phyloP scores from a whole-genome alignment of 2,797 vertebrate genomes.

The Acipenser transmontanus region DNA sequence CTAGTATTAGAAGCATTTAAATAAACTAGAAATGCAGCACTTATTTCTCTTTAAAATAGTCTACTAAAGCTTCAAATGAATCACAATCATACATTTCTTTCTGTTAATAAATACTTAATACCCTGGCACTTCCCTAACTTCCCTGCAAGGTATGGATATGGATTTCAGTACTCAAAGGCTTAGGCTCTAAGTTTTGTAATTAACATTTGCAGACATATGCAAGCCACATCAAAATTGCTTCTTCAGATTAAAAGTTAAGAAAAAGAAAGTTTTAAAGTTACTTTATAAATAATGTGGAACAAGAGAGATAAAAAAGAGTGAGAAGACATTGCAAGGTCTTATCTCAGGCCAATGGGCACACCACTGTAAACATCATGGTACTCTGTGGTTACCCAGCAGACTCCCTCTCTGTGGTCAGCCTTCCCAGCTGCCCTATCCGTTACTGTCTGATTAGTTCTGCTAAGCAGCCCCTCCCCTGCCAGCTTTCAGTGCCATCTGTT shows the following conservation, averaged over 20 bases:
- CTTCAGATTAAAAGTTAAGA: background rate
- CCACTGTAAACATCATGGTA: conserved; percentile 94
- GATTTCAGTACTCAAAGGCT: conserved; percentile 21
- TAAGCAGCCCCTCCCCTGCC: conserved; percentile 98
- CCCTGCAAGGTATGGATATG: conserved; percentile 17
- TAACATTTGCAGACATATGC: conserved; percentile 21
- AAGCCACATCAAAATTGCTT: background rate
- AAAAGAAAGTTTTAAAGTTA: background rate
- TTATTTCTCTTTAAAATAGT: too few relatives aligned
- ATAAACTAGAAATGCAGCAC: too few relatives aligned
- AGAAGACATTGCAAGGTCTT: conserved; percentile 85
- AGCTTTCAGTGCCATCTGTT: conserved; percentile 77
- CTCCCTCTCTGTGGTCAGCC: conserved; percentile 87
- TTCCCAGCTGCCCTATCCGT: conserved; percentile 99
- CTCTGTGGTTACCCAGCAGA: conserved; percentile 65
- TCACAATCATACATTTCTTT: too few relatives aligned
- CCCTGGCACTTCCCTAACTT: conserved; percentile 9
- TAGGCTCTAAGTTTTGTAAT: conserved; percentile 24
- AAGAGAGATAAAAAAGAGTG: conserved; percentile 17
- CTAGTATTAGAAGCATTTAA: too few relatives aligned
- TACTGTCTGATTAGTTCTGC: conserved; percentile 99
- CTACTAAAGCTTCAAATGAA: too few relatives aligned
- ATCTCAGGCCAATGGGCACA: conserved; percentile 81
- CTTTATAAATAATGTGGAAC: background rate
- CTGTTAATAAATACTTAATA: conserved; percentile 20